Base-by-base conservation (phyloP, 1,140 invertebrate genomes). In the Scaptodrosophila lebanonensis region DNA sequence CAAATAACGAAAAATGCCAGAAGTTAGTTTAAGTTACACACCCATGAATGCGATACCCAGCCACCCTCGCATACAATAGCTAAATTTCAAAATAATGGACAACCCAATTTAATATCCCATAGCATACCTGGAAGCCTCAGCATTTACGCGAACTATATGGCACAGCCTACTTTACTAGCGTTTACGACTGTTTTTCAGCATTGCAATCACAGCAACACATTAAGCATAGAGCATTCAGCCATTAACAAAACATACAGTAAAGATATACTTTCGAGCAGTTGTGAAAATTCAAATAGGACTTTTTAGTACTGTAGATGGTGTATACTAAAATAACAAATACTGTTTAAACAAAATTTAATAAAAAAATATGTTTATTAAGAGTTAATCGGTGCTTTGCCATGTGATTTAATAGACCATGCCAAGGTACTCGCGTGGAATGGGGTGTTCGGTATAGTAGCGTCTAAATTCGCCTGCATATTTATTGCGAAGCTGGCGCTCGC, bases 401-500 rank as follows among this genome's bases (percentile, higher is more conserved):
- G n/a, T n/a, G n/a, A 35, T 7, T 35, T 50, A 62, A 33, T 48
- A 62, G 1, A 39, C 56, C 57, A 86, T 68, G 3, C 77, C 84
- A 4, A 87, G 51, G 53, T 87, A 86, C 27, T 87, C 84, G 3
- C 60, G 54, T 0, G 82, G 64, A 20, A 73, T 84, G 3, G 90
- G 88, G 84, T 91, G 90, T 67, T 93, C 90, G 68, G 91, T 90
- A 84, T 93, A 91, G 1, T 94, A 85, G 51, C 91, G 90, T 25
- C 91, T 88, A 64, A 91, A 94, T 85, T 93, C 91, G 60, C 91
- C 91, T 0, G 93, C 91, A 72, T 91, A 93, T 54, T 92, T 92
- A 84, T 94, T 94, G 54, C 93, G 88, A 63, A 93, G 90, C 13
- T 83, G 87, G 13, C 89, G 88, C 59, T 91, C 89, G 17, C 91